phyloP scores from a whole-genome alignment of 2,797 vertebrate genomes.

The Heterohyrax brucei region DNA sequence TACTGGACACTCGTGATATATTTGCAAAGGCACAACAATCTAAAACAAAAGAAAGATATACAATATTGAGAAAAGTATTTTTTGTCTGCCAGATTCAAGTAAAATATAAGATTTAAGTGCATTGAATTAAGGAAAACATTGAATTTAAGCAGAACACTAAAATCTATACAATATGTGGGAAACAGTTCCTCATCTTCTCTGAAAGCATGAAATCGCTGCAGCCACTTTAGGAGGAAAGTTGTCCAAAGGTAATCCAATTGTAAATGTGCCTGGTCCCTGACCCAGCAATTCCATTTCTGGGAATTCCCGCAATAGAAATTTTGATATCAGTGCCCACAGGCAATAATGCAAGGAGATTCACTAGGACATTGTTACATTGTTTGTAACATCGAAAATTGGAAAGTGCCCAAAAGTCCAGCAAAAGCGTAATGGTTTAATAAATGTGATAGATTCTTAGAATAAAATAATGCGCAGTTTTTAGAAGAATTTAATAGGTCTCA shows the following conservation, averaged over 20 bases:
- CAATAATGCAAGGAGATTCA: slow-evolving; percentile 45
- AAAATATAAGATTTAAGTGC: neutral
- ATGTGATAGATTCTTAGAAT: slow-evolving; percentile 41
- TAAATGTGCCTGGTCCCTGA: neutral
- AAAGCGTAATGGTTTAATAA: slow-evolving; percentile 52
- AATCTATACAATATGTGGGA: neutral
- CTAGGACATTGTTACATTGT: neutral
- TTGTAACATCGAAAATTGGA: slow-evolving; percentile 55
- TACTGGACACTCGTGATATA: neutral
- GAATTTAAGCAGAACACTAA: slow-evolving; percentile 6
- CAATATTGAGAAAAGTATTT: neutral
- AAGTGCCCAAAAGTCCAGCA: slow-evolving; percentile 57
- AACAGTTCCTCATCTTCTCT: neutral
- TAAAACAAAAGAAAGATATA: neutral
- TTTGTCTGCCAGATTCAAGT: neutral
- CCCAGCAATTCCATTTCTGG: slow-evolving; percentile 45
- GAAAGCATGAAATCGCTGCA: neutral
- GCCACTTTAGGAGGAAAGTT: neutral
- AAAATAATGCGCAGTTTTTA: slow-evolving; percentile 58
- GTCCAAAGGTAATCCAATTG: slow-evolving; percentile 34
- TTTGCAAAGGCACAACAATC: neutral
- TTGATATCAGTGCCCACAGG: neutral
- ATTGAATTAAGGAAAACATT: neutral
- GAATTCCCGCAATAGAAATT: slow-evolving; percentile 61
- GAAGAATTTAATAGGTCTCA: slow-evolving; percentile 45